These are phyloP conservation scores for Cyphomyrus plagiostoma DNA, from an alignment of 2,113 vertebrate species.

Conservation along the genomic window DNA sequence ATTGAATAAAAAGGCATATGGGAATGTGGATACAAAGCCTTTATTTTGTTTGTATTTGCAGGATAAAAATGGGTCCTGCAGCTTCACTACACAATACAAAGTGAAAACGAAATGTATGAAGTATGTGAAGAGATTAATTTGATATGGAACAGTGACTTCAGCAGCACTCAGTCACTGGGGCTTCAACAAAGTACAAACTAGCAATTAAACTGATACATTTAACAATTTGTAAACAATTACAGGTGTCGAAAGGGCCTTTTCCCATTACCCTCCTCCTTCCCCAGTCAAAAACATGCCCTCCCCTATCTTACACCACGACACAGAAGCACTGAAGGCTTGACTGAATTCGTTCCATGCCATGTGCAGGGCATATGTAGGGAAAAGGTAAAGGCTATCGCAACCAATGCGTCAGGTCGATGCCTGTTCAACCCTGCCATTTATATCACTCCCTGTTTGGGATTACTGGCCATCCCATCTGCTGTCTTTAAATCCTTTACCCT, in stretches of 20 bases:
- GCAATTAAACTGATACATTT: not conserved
- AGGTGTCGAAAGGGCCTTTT: not conserved
- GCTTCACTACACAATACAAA: not conserved
- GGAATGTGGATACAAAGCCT: not conserved
- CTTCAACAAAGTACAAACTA: not conserved
- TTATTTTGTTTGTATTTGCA: not conserved
- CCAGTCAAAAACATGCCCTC: not conserved
- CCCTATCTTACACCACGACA: not conserved
- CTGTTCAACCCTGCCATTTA: too few species aligned
- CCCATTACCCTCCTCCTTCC: not conserved
- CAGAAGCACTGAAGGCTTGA: not conserved
- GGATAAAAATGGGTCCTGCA: not conserved
- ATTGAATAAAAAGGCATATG: not conserved
- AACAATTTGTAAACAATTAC: not conserved
- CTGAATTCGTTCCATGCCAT: not conserved
- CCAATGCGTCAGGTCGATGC: not conserved
- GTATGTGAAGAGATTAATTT: not conserved
- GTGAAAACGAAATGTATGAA: not conserved
- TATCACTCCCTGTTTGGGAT: too few species aligned
- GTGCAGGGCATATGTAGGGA: not conserved
- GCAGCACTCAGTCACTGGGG: not conserved
- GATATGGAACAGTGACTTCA: not conserved
- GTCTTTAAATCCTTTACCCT: too few species aligned
- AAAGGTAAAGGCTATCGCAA: not conserved
- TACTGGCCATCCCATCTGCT: too few species aligned